Base-by-base conservation (phyloP, 2,888 invertebrate genomes). In the Ferdinandea cuprea region DNA sequence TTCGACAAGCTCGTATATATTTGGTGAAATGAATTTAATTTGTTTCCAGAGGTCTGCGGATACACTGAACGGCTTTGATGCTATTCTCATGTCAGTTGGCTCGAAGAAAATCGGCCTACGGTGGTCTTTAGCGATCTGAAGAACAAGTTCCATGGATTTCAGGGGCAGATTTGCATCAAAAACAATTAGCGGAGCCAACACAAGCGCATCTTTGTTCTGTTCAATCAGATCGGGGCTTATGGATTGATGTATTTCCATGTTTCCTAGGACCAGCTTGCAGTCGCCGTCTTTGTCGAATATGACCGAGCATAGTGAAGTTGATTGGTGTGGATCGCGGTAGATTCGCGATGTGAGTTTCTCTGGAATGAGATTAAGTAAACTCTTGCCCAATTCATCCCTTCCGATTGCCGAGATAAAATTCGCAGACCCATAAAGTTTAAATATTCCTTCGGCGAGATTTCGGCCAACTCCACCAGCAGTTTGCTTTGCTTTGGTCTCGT, bases 401-500 rank as follows among this genome's bases (percentile, higher is more conserved):
- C 97, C 98, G 2, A 98, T 89, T 0, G 94, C 95, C 0, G 97
- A 95, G 42, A 98, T 92, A 48, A 98, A 93, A 21, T 93, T 90
- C 0, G 94, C 93, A 1, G 91, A 86, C 0, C 92, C 92, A 35
- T 95, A 94, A 28, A 98, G 92, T 87, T 95, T 94, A 87, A 93
- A 93, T 59, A 99, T 91, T 17, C 96, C 96, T 87, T 98, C 97
- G 1, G 97, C 96, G 65, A 99, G 93, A 90, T 99, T 99, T 59
- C 98, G 93, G 0, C 95, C 99, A 0, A 99, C 99, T 11, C 99
- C 99, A 9, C 99, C 99, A 6, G 94, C 94, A 71, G 93, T 93
- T 87, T 93, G 93, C 50, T 92, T 91, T 32, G 94, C 93, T 73
- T 91, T 90, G 21, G 95, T 95, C 0, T 91, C 90, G 88, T 96